Evolutionary conservation across 2,888 invertebrate genomes (phyloP).

Genomic region (Pocota personata): DNA sequence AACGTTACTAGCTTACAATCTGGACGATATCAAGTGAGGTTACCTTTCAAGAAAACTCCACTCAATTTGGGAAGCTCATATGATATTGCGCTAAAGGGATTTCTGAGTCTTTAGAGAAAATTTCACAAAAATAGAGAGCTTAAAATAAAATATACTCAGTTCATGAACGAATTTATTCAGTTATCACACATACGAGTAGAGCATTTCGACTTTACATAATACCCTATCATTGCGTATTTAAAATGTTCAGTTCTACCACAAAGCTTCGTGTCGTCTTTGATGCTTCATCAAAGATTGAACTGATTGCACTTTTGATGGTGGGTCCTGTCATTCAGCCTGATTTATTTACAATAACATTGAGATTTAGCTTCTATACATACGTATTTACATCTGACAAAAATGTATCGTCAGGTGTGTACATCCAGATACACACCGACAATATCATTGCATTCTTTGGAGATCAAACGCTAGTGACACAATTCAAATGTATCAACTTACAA

Average conservation of each 20-base stretch:
- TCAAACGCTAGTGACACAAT: slow-evolving; percentile 18
- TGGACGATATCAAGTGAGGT: slow-evolving; percentile 31
- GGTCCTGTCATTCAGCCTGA: slow-evolving; percentile 40
- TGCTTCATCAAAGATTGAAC: slow-evolving; percentile 28
- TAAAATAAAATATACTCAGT: too few species aligned
- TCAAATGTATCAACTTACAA: slow-evolving; percentile 39
- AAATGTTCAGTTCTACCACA: slow-evolving; percentile 41
- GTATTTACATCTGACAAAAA: too few species aligned
- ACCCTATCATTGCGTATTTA: slow-evolving; percentile 47
- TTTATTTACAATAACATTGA: slow-evolving; percentile 16
- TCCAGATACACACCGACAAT: too few species aligned
- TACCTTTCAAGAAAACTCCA: slow-evolving; percentile 22
- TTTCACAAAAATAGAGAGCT: slow-evolving; percentile 22
- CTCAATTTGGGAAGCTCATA: slow-evolving; percentile 30
- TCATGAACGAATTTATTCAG: slow-evolving; percentile 30
- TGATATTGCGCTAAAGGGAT: slow-evolving; percentile 46
- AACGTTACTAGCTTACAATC: not conserved
- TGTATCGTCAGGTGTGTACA: slow-evolving; percentile 57
- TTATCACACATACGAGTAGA: slow-evolving; percentile 21
- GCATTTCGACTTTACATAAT: slow-evolving; percentile 33
- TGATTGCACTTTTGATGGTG: slow-evolving; percentile 26
- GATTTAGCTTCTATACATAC: too few species aligned
- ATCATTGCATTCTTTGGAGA: slow-evolving; percentile 65
- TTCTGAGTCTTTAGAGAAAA: slow-evolving; percentile 35
- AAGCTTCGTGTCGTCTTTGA: slow-evolving; percentile 51